Evolutionary conservation across 2,797 vertebrate species (phyloP).

Genomic region (Salarias fasciatus): DNA sequence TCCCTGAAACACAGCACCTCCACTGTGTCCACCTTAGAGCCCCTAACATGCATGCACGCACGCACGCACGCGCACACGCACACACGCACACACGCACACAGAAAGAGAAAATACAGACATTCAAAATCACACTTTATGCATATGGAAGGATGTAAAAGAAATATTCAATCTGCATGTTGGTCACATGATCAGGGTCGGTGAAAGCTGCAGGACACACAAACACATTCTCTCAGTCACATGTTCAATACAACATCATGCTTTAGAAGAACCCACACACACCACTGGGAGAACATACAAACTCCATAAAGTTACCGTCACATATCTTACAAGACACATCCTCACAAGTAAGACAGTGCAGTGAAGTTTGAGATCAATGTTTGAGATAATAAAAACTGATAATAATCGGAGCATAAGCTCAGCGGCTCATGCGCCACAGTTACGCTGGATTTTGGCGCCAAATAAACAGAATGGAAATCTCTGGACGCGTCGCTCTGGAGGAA

Average conservation of each 20-base stretch:
- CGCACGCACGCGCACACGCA: not conserved
- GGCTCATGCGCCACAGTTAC: constrained; percentile 21
- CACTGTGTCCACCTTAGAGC: constrained; percentile 80
- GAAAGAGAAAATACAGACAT: not conserved
- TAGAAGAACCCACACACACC: no score
- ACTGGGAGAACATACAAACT: no score
- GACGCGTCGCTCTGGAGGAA: no score
- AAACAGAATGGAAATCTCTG: constrained; percentile 11
- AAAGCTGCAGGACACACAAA: no score
- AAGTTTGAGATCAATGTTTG: constrained; percentile 40
- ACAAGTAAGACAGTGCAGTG: constrained; percentile 26
- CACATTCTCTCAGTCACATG: no score
- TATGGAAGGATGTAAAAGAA: no score
- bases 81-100: not conserved
- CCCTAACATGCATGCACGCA: constrained; percentile 80
- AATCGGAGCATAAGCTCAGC: not conserved
- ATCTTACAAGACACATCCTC: no score
- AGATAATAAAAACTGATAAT: constrained; percentile 12
- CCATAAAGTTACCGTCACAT: no score
- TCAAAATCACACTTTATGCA: no score
- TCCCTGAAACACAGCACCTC: constrained; percentile 96
- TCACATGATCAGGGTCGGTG: no score
- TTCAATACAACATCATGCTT: no score
- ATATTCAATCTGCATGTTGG: no score
- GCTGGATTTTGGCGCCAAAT: constrained; percentile 2